phyloP scores from a whole-genome alignment of 2,888 invertebrate genomes.

The Thysanoteuthis rhombus region DNA sequence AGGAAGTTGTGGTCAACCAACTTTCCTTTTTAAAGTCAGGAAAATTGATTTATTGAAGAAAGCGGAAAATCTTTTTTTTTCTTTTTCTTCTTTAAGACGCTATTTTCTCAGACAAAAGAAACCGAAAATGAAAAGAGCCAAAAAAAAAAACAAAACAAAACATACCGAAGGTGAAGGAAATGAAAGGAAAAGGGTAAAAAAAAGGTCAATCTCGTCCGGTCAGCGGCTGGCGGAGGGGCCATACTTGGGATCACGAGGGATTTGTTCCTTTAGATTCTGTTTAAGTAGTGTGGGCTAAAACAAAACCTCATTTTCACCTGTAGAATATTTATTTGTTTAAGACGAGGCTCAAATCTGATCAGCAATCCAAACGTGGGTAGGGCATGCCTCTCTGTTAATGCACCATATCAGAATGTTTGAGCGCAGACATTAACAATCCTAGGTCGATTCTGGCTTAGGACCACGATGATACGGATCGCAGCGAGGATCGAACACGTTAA shows the following conservation, averaged over 20 bases:
- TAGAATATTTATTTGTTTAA: not conserved
- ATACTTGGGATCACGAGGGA: not conserved
- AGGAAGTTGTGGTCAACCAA: not conserved
- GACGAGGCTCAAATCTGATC: not conserved
- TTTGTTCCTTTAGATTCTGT: not conserved
- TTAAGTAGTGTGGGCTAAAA: not conserved
- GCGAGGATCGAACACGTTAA: too few species aligned
- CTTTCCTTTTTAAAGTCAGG: not conserved
- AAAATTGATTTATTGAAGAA: not conserved
- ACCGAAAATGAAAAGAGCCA: not conserved
- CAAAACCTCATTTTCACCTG: not conserved
- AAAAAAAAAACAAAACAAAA: not conserved
- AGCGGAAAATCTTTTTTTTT: not conserved
- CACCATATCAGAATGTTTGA: too few species aligned
- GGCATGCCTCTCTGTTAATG: too few species aligned
- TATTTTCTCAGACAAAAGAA: not conserved
- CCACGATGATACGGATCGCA: too few species aligned
- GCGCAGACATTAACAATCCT: too few species aligned
- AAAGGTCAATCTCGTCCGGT: not conserved
- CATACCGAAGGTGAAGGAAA: not conserved
- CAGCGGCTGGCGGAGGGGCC: not conserved
- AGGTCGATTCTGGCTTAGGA: too few species aligned
- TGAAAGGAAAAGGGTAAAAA: not conserved
- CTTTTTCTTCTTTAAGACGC: not conserved
- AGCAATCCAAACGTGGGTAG: too few species aligned